A percentile compares a stretch with the other conserved stretches of the same genome.
Conservation (phyloP, 2,797 vertebrate genomes). For the Geotria australis region DNA sequence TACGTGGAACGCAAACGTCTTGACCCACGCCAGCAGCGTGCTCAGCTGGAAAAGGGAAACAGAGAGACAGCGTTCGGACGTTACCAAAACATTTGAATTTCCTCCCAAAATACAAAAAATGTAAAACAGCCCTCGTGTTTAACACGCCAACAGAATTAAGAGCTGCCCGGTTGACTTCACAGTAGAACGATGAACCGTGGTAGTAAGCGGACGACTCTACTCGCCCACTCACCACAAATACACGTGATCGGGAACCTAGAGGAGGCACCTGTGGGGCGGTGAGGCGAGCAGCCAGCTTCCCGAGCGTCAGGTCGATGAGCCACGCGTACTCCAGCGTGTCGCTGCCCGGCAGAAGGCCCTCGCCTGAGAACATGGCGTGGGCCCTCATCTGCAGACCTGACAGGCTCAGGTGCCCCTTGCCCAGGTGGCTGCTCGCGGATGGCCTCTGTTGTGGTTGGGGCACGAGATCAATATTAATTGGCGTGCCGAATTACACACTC, state of each 20-base stretch:
- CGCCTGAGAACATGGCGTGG: conserved; percentile 83
- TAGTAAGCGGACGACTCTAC: too few relatives aligned
- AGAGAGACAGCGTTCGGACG: neutral
- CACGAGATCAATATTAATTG: neutral
- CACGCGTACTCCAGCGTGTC: conserved; percentile 82
- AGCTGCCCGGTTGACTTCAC: neutral
- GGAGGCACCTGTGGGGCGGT: conserved; percentile 53
- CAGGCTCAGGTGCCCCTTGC: conserved; percentile 67
- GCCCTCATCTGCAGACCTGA: conserved; percentile 79
- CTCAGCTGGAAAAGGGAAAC: conserved; percentile 23
- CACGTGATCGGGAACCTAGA: neutral
- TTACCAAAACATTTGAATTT: too few relatives aligned
- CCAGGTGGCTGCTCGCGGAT: conserved; percentile 41
- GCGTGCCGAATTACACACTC: too few relatives aligned
- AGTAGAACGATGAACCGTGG: neutral
- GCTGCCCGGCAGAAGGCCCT: conserved; percentile 47
- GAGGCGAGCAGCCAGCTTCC: conserved; percentile 54
- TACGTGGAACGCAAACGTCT: conserved; percentile 69
- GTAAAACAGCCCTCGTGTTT: neutral
- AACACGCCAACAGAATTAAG: neutral
- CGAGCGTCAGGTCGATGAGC: conserved; percentile 81
- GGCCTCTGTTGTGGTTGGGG: conserved; percentile 28
- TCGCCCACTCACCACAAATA: too few relatives aligned
- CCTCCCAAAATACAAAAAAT: neutral
- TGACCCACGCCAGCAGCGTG: conserved; percentile 57